phyloP scores from a whole-genome alignment of 2,113 vertebrate genomes.

The Thalassarche chlororhynchos region DNA sequence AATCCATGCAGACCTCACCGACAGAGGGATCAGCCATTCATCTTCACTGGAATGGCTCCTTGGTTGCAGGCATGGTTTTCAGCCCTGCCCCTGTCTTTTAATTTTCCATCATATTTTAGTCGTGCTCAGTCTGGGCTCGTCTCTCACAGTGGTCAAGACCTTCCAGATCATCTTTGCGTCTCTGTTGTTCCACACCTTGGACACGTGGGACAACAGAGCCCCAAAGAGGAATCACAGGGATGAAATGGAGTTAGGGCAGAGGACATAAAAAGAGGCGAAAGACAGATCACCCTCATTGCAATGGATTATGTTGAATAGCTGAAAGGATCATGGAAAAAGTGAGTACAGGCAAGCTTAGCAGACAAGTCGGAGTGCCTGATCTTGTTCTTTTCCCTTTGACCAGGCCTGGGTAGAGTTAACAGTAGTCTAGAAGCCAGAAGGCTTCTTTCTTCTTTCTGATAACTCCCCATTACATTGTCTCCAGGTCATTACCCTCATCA shows the following conservation, averaged over 20 bases:
- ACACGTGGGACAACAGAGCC: rapidly evolving
- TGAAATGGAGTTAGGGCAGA: not conserved
- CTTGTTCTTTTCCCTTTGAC: not conserved
- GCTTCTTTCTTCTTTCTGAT: not conserved
- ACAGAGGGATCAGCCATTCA: not conserved
- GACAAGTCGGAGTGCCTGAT: not conserved
- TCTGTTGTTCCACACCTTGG: not conserved
- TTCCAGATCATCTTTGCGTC: not conserved
- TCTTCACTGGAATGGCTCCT: not conserved
- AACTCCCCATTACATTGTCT: not conserved
- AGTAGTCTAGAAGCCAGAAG: not conserved
- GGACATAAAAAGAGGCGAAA: not conserved
- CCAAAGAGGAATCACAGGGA: not conserved
- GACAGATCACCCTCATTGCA: not conserved
- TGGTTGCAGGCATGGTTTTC: not conserved
- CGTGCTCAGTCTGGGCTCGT: rapidly evolving
- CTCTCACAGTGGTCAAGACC: not conserved
- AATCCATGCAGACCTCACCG: not conserved
- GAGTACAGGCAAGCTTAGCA: not conserved
- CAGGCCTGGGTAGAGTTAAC: not conserved
- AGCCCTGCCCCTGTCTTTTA: not conserved
- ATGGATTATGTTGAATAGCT: not conserved
- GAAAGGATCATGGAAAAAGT: not conserved
- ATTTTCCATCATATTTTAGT: not conserved
- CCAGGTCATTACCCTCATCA: not conserved